Evolutionary conservation across 2,888 invertebrate genomes (phyloP), one percentile per base, ranked within the genome.

Genomic region (Drosophila atroscutellata): DNA sequence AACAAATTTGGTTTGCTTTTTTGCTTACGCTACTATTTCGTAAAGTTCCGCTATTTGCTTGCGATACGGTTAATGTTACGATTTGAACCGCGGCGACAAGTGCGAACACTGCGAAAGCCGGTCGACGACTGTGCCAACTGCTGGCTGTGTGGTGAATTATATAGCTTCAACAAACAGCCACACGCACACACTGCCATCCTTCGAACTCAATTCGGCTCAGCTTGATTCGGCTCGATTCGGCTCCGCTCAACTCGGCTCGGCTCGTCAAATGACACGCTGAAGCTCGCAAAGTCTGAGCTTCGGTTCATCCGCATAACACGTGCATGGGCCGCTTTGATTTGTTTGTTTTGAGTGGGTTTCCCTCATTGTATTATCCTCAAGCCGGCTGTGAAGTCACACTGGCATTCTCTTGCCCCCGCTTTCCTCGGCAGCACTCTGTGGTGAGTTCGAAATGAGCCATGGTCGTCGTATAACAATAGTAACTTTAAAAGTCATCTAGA

Each of bases 101-200:
- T 83, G 62, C 68, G 73, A 72, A 79, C 88, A 75, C 85, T 75
- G 37, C 72, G 78, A 77, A 89, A 81, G 86, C 86, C 89, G 86
- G 89, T 72, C 77, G 79, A 89, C 87, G 89, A 86, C 89, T 86
- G 85, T 85, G 77, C 62, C 70, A 56, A 56, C 69, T 69, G 60
- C 63, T 61, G 62, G 36, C 60, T 71, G 85, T 60, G 79, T 77
- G 87, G 80, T 82, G 85, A 74, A 58, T 85, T 86, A 81, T 89
- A 86, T 67, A 51, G 70, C 54, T 28, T 24, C 50, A 39, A n/a
- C 51, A 56, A 37, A 32, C 24, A 34, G 32, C 15, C 30, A 20
- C 51, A 37, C 13, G 20, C 24, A 28, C 63, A 52, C 30, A 32
- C 50, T 58, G 63, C 39, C 52, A 64, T 49, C 60, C 61, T 51